Conservation (phyloP, 2,113 vertebrate genomes). For the Craseonycteris thonglongyai region DNA sequence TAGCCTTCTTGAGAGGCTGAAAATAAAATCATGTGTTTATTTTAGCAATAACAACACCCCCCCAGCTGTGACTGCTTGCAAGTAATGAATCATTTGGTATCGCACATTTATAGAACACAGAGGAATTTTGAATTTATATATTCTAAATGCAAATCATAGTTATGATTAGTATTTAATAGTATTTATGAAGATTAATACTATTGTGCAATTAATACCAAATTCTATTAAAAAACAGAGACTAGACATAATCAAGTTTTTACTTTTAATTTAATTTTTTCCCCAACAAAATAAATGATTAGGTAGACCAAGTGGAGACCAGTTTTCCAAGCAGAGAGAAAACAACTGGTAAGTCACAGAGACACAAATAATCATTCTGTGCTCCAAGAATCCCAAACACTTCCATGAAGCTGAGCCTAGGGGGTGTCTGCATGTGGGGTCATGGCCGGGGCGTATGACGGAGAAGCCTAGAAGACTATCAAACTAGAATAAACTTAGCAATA, state of each 20-base stretch:
- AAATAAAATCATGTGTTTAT: not conserved
- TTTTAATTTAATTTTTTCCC: not conserved
- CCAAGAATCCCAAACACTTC: not conserved
- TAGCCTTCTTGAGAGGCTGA: not conserved
- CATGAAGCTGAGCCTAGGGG: not conserved
- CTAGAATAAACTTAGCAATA: not conserved
- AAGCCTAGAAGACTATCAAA: not conserved
- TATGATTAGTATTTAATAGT: not conserved
- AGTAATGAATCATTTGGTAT: not conserved
- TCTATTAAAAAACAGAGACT: not conserved
- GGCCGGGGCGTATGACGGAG: not conserved
- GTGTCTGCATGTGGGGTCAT: not conserved
- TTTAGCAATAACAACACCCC: not conserved
- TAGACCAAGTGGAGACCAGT: not conserved
- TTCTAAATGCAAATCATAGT: not conserved
- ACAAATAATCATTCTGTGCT: not conserved
- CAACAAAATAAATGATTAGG: not conserved
- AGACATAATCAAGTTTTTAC: not conserved
- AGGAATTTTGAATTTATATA: not conserved
- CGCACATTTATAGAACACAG: not conserved
- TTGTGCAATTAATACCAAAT: not conserved
- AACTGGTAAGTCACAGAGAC: not conserved
- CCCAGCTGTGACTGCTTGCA: not conserved
- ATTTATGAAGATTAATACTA: not conserved
- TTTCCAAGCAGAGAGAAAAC: not conserved